phyloP scores from a whole-genome alignment of 2,797 vertebrate species.

The Lacerta viridis region DNA sequence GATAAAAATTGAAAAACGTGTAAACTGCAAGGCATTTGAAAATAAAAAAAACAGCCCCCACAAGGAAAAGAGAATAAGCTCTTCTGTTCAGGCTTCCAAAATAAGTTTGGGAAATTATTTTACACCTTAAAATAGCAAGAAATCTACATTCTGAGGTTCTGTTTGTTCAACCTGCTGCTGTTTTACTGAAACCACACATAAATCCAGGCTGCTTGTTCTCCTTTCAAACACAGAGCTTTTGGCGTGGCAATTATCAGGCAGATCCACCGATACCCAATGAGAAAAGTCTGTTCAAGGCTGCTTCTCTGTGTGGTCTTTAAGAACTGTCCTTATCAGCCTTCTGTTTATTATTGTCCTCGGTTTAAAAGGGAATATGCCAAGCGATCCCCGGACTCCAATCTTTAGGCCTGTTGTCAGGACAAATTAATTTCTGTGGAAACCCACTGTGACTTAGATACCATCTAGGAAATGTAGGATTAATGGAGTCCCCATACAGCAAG shows the following conservation, averaged over 20 bases:
- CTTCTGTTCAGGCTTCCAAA: neutral
- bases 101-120: neutral
- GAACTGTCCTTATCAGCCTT: constrained; percentile 76
- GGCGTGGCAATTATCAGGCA: constrained; percentile 49
- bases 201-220: constrained; percentile 52
- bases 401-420: constrained; percentile 83
- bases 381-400: constrained; percentile 83
- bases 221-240: constrained; percentile 41
- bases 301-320: constrained; percentile 76
- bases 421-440: constrained; percentile 87
- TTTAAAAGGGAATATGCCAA: constrained; percentile 82
- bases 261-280: constrained; percentile 35
- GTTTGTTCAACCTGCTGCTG: constrained; percentile 14
- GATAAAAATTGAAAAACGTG: neutral
- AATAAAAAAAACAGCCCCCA: neutral
- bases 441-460: constrained; percentile 80
- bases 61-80: neutral
- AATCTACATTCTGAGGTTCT: neutral
- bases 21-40: neutral
- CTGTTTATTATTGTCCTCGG: constrained; percentile 80
- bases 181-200: constrained; percentile 29
- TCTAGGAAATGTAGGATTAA: constrained; percentile 84
- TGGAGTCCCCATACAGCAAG: constrained; percentile 77
- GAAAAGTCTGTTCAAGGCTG: constrained; percentile 36
- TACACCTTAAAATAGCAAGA: constrained; percentile 29